Evolutionary conservation across 2,797 vertebrate genomes (phyloP), one percentile per base, ranked within the genome.

Genomic region (Hoplostethus mediterraneus): DNA sequence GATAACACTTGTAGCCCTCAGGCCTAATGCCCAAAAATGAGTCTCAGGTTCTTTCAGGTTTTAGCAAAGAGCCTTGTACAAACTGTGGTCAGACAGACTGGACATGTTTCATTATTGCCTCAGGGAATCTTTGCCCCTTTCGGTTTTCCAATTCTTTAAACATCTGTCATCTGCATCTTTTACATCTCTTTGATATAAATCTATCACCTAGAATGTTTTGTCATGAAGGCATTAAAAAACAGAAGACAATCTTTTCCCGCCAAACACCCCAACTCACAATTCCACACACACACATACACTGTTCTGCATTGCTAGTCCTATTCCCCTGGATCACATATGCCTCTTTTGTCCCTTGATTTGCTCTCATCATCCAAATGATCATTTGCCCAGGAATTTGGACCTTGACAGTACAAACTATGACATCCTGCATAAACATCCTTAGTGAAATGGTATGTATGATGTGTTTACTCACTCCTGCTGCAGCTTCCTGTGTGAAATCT

Each of bases 1-100:
- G 93, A 95, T 93, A 93, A 92, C 92, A 90, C 88, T 94, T 89
- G 84, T 80, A 85, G 82, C 91, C 89, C 90, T 90, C 85, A 82
- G 91, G 91, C 89, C 85, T 89, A 82, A 89, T 90, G 91, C 84
- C 90, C 89, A 85, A 87, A 92, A 92, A 91, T 90, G 77, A 89
- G 91, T 90, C 87, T 93, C 89, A 88, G 84, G 88, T 93, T 94
- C 82, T 83, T 89, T 85, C 77, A 77, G 73, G 36, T 33, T 75
- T 75, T 49, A 62, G 69, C 30, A 63, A 48, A 74, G 40, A 60
- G 52, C 21, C 60, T 73, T 56, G 47, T 62, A 73, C 75, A 86
- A 83, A 87, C 76, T 75, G 86, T 80, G 87, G 82, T 90, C 79
- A 81, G 89, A 91, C 81, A 77, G 70, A 82, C 61, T 70, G 78